A percentile compares a stretch with the other conserved stretches of the same genome.
These are phyloP conservation scores for Aleadryas rufinucha DNA, from an alignment of 2,113 vertebrate species.

Conservation along the genomic window DNA sequence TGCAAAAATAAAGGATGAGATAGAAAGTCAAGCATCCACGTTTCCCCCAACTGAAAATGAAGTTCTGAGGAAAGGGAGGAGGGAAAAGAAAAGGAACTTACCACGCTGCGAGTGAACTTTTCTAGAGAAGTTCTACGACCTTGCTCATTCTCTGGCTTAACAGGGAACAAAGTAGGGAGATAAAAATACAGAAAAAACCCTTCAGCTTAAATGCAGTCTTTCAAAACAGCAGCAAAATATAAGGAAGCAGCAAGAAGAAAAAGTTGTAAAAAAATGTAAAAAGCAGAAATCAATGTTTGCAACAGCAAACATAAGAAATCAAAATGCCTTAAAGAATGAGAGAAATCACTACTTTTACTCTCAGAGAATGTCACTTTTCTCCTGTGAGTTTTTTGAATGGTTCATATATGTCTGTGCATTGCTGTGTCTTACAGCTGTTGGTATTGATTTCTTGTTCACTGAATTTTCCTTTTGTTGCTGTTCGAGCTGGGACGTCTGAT, in stretches of 20 bases:
- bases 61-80: conserved; percentile 47
- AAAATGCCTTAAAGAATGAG: conserved; percentile 18
- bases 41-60: conserved; percentile 19
- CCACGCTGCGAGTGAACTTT: conserved; percentile 98
- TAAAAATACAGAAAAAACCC: conserved; percentile 70
- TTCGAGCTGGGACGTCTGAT: background rate
- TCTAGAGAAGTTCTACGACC: conserved; percentile 97
- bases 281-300: conserved; percentile 66
- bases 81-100: conserved; percentile 80
- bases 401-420: background rate
- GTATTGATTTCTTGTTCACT: conserved; percentile 32
- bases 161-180: conserved; percentile 70
- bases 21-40: background rate
- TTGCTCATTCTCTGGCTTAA: conserved; percentile 94
- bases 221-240: conserved; percentile 65
- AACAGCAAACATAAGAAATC: conserved; percentile 47
- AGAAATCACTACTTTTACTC: background rate
- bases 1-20: conserved; percentile 29
- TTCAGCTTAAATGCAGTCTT: conserved; percentile 75
- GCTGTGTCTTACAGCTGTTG: conserved; percentile 8
- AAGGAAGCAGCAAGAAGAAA: conserved; percentile 49
- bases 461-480: conserved; percentile 25
- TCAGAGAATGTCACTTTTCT: background rate
- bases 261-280: conserved; percentile 13
- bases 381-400: background rate